A percentile compares a stretch with the other conserved stretches of the same genome.
phyloP scores from a whole-genome alignment of 2,797 vertebrate species.

The Petrocephalus schoutedeni region DNA sequence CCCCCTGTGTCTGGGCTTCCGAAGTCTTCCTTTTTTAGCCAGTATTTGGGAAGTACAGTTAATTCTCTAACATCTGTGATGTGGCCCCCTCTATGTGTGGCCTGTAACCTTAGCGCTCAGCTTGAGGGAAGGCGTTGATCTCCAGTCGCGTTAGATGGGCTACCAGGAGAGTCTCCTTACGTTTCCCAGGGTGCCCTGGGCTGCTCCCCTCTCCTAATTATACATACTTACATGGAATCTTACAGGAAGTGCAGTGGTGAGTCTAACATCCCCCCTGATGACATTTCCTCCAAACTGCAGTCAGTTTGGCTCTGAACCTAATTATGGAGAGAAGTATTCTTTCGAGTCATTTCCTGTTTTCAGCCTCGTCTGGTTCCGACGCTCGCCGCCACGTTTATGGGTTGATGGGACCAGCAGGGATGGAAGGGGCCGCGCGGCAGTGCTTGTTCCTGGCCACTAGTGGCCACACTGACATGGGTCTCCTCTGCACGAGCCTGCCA shows the following conservation, averaged over 20 bases:
- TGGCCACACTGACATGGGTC: neutral
- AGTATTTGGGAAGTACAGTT: neutral
- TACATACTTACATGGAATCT: neutral
- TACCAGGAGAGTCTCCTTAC: neutral
- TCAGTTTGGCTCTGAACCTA: neutral
- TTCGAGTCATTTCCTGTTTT: slow-evolving; percentile 15
- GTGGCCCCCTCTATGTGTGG: neutral
- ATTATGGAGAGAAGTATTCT: neutral
- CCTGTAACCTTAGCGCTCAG: neutral
- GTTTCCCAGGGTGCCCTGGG: neutral
- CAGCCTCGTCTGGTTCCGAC: neutral
- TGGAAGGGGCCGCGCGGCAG: neutral
- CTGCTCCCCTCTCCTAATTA: neutral
- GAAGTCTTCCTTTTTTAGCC: neutral
- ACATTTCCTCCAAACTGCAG: neutral
- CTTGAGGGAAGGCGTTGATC: neutral
- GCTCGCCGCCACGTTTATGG: neutral
- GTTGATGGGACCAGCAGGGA: neutral
- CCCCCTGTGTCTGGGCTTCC: neutral
- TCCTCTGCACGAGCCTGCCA: neutral
- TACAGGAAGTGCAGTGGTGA: neutral
- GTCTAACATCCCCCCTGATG: neutral
- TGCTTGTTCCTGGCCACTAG: neutral
- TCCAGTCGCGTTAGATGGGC: neutral
- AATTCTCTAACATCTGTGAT: neutral